Evolutionary conservation across 2,888 invertebrate genomes (phyloP), one percentile per base, ranked within the genome.

Genomic region (Amaurobius ferox): DNA sequence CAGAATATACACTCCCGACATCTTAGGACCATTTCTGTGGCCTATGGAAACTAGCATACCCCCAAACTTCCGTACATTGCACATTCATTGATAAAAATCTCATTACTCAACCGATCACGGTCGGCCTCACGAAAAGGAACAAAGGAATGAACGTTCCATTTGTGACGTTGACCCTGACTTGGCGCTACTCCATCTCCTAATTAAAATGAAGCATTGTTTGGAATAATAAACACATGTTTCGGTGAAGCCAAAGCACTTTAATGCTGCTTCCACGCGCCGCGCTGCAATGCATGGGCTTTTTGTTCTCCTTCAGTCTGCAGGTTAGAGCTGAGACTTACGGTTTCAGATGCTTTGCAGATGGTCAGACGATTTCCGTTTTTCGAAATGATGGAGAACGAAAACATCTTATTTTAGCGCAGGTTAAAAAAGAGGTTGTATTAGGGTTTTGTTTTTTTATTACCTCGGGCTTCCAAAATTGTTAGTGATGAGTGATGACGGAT

Each of bases 141-240:
- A 64, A 30, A 64, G 35, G 55, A 72, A 72, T 29, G 35, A 44
- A 44, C 44, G 44, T 44, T 44, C 48, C 35, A 61, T 32, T 55
- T 30, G 61, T 55, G 61, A 55, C 32, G 61, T 55, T 55, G 61
- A 61, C 35, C 78, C 55, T 67, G 44, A 7, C n/a, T 44, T 66
- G 76, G 76, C 66, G 13, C 26, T 19, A 3, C 2, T 32, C 68
- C 78, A 78, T 13, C 13, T 16, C 70, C 55, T 77, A 78, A 78
- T 70, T 68, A 70, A 55, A 78, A 61, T 68, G 68, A 40, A 48
- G 16, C 68, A 66, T 68, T 78, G 68, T 68, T 55, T 62, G 26
- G 44, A 44, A 44, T 44, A 44, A 44, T 44, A 44, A 44, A 44
- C 44, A 44, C 44, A 44, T 44, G 44, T 44, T 44, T 44, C n/a